Evolutionary conservation across 2,113 vertebrate species (phyloP), one percentile per base, ranked within the genome.

Genomic region (Struthio camelus): DNA sequence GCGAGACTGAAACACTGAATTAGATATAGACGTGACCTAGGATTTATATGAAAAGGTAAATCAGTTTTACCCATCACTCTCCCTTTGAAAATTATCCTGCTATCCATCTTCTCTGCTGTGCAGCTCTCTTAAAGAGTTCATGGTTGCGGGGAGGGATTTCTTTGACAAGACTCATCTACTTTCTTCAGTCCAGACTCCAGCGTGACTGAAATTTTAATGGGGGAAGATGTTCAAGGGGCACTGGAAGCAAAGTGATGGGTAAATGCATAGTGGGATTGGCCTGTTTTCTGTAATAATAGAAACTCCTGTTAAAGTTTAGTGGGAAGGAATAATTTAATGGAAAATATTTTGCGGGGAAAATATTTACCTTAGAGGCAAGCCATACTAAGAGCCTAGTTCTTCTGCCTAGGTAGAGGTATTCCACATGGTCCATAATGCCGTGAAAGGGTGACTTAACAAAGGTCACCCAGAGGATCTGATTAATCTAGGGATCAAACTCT

Each of bases 1-100:
- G 59, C 67, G 59, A 88, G 44, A 75, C 54, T 86, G 59, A 88
- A 90, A 88, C 32, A 42, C 32, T 75, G 82, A 70, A 61, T 88
- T 95, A 67, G 42, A 8, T 51, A 62, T 58, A 77, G 44, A 80
- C 70, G 50, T 67, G 80, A 64, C n/a, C 56, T 80, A 61, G 42
- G n/a, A 84, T 95, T 96, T 90, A 54, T 84, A 51, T 87, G 34
- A 42, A 48, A 51, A 86, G 75, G n/a, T 85, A 85, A 44, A 38
- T 83, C 80, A 20, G 28, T 82, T 86, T 86, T 71, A 61, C 24
- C 32, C 71, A 51, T 90, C 67, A 48, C 16, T 92, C 19, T 75
- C 13, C 46, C 59, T 90, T 88, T 54, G 67, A 73, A 96, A 95
- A 48, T 77, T 64, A 58, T 66, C 78, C 42, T 84, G 9, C 15